Evolutionary conservation across 1,140 invertebrate species (phyloP), one percentile per base, ranked within the genome.

Genomic region (Neelides sp.): DNA sequence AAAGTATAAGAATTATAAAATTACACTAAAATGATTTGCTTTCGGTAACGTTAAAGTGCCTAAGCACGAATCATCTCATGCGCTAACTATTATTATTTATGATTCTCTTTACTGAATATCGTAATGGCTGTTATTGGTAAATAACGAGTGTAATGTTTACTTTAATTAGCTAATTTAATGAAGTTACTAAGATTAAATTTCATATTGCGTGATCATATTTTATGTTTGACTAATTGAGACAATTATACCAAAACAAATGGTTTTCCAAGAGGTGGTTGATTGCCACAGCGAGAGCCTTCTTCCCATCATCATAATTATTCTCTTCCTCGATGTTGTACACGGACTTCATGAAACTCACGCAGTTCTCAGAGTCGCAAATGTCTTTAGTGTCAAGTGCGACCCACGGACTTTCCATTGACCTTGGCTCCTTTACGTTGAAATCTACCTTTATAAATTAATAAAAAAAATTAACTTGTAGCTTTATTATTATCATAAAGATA

Each of bases 221-320:
- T 34, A 10, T 34, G 8, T 34, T 10, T 10, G 30, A 8, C 15
- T 40, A 40, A 17, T 10, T n/a, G n/a, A n/a, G n/a, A n/a, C n/a
- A n/a, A n/a, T n/a, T n/a, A 13, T 30, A 56, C 54, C 56, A 58
- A 49, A 54, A 58, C 2, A 58, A 28, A 40, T 58, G 56, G 44
- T 58, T 48, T 17, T 58, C 48, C 23, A 58, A 30, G 1, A 52
- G 36, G 23, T 54, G 48, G 22, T 34, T 39, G 27, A 36, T 48
- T 0, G 56, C 52, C 27, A 36, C 28, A 20, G 36, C 26, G 8
- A 42, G 19, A 5, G 56, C 47, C 30, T 40, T 39, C 8, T 46
- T 19, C 19, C 34, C 26, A 12, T 50, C 35, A 19, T 17, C 28
- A 10, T 50, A 22, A 12, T 23, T 28, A 19, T 10, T 30, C 7